Base-by-base conservation (phyloP, 2,797 vertebrate species). In the Trematocara caparti region DNA sequence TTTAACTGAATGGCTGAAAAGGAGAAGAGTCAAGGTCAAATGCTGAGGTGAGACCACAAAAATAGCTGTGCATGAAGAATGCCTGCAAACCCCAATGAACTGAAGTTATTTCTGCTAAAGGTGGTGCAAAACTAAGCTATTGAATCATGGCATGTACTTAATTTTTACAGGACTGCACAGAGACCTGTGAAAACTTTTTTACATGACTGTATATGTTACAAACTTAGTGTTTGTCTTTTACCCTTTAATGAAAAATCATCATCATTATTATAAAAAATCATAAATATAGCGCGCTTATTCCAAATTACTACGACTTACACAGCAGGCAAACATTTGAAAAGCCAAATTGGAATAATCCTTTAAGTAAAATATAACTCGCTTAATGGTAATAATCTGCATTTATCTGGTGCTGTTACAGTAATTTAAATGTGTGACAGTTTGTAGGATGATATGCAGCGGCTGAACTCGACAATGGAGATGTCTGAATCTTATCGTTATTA, bases 401-500 rank as follows among this genome's bases (percentile, higher is more conserved):
- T 43, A 24, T 84, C 69, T 38, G 27, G 21, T 62, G 12, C 34
- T 53, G 19, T 30, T 38, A 17, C 64, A 50, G 15, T 75, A 27
- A 80, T 87, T 76, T 50, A 27, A 76, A 83, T 62, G 45, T 79
- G 78, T 78, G 77, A 82, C 74, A 83, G 55, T 83, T 72, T n/a
- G 27, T 48, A 47, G 36, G 48, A 78, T 49, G 81, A 88, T 74
- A 55, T 79, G 32, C 72, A 64, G 69, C 5, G 47, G 49, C 47
- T 80, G 76, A 71, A 75, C 73, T 78, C 40, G 6, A 36, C 47
- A 19, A 47, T 30, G 51, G 72, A 80, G 76, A 51, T 34, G 47
- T 59, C 72, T 81, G 72, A 86, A 74, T 86, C 51, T 73, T 73
- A 78, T 75, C 27, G 17, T 88, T 80, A 75, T 78, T 82, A 87